phyloP scores from a whole-genome alignment of 2,113 vertebrate species.

The Chlorodrepanis virens region DNA sequence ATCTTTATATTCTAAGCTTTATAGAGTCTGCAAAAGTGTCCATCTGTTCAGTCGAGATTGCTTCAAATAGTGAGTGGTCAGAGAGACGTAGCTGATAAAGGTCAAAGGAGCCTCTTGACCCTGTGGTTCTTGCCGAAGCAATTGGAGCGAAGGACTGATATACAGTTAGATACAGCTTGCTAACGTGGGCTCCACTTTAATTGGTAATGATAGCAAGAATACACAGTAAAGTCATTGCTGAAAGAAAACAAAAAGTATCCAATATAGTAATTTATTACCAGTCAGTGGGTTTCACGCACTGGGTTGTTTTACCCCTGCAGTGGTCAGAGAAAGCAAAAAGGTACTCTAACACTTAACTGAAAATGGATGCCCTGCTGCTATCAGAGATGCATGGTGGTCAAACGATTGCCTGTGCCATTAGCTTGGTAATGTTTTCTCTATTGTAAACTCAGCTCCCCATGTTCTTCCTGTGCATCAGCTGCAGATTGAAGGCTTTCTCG shows the following conservation, averaged over 20 bases:
- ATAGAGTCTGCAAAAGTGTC: conserved; percentile 76
- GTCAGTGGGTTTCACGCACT: conserved; percentile 71
- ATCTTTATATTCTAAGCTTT: conserved; percentile 77
- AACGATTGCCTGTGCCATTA: conserved; percentile 78
- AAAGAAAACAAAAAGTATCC: conserved; percentile 81
- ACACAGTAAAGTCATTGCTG: conserved; percentile 69
- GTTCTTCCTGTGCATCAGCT: conserved; percentile 74
- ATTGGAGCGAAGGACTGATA: conserved; percentile 66
- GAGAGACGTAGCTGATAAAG: conserved; percentile 75
- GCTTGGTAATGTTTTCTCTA: conserved; percentile 77
- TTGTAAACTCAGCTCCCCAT: conserved; percentile 71
- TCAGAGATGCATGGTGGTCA: conserved; percentile 70
- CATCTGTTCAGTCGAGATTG: conserved; percentile 88
- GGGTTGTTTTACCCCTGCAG: conserved; percentile 76
- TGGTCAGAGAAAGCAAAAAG: conserved; percentile 77
- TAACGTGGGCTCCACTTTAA: conserved; percentile 71
- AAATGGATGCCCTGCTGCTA: conserved; percentile 78
- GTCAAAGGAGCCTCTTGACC: conserved; percentile 81
- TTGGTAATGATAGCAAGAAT: conserved; percentile 78
- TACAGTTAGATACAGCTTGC: conserved; percentile 70
- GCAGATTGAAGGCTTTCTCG: conserved; percentile 75
- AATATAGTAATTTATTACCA: conserved; percentile 83
- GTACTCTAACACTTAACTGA: conserved; percentile 76
- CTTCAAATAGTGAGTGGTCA: conserved; percentile 75
- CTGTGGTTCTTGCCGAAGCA: conserved; percentile 65